Conservation (phyloP, 92 coral and sea anemone species). For the Actinernus sp. region DNA sequence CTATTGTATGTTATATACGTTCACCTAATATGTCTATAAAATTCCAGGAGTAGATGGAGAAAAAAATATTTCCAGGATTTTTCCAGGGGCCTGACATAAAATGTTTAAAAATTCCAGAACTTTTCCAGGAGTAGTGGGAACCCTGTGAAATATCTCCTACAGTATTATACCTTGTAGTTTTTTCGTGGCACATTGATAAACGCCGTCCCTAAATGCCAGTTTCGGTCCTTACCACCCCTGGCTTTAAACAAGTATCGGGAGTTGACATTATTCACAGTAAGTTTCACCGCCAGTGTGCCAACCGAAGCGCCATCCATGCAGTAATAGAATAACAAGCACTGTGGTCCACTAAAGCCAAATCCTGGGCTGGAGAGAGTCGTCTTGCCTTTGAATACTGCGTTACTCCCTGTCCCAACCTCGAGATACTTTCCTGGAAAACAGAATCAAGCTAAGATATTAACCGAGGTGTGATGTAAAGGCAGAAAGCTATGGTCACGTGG, state of each 20-base stretch:
- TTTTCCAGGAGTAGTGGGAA: no score
- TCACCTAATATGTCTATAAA: no score
- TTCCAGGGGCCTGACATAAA: no score
- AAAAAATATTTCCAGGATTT: no score
- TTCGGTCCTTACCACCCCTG: conserved; percentile 32
- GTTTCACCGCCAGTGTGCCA: conserved; percentile 27
- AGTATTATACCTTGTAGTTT: conserved; percentile 22
- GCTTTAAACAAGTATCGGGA: conserved; percentile 25
- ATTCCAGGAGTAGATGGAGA: no score
- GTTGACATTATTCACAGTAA: conserved; percentile 7
- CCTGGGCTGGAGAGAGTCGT: conserved; percentile 8
- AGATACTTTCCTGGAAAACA: conserved; percentile 26
- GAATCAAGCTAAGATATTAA: no score
- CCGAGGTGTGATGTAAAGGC: background rate
- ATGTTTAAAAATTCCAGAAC: no score
- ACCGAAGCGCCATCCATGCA: conserved; percentile 40
- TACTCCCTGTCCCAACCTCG: conserved; percentile 18
- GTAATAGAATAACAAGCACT: conserved; percentile 48
- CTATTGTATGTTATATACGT: no score
- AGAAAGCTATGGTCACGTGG: conserved; percentile 1
- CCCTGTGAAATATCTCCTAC: no score
- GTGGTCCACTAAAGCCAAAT: conserved; percentile 28
- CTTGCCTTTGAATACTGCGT: conserved; percentile 11
- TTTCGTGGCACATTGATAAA: conserved; percentile 21
- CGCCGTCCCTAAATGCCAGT: conserved; percentile 42